A percentile compares a stretch with the other conserved stretches of the same genome.
These are phyloP conservation scores for Gymnobelideus leadbeateri DNA, from an alignment of 2,113 vertebrate genomes.

Conservation along the genomic window DNA sequence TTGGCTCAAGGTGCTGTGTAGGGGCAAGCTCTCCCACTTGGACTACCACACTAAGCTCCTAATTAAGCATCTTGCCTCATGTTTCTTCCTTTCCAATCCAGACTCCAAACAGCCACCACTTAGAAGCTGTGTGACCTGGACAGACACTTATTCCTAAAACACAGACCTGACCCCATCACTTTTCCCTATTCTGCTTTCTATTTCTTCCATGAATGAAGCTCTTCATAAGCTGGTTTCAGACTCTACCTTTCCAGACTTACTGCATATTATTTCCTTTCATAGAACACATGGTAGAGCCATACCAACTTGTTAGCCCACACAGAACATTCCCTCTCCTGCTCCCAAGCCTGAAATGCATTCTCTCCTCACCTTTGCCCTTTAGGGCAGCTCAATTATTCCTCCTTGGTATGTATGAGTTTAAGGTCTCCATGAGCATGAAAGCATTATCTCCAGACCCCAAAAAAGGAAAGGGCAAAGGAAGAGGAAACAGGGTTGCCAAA, in stretches of 20 bases:
- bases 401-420: neutral
- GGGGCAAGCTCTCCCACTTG: neutral
- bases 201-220: neutral
- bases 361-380: neutral
- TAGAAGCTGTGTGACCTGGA: neutral
- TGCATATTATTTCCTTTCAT: neutral
- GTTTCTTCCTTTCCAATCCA: neutral
- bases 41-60: neutral
- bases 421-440: neutral
- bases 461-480: neutral
- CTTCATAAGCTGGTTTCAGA: neutral
- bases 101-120: neutral
- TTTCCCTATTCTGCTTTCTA: neutral
- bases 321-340: neutral
- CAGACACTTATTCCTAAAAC: neutral
- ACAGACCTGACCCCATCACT: neutral
- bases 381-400: neutral
- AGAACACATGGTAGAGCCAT: neutral
- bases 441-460: neutral
- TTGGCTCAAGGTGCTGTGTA: neutral
- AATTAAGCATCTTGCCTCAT: neutral
- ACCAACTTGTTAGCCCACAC: neutral
- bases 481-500: neutral
- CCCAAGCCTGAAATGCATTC: neutral
- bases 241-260: neutral